Evolutionary conservation across 1,140 invertebrate genomes (phyloP).

Genomic region (Drosophila nebulosa): DNA sequence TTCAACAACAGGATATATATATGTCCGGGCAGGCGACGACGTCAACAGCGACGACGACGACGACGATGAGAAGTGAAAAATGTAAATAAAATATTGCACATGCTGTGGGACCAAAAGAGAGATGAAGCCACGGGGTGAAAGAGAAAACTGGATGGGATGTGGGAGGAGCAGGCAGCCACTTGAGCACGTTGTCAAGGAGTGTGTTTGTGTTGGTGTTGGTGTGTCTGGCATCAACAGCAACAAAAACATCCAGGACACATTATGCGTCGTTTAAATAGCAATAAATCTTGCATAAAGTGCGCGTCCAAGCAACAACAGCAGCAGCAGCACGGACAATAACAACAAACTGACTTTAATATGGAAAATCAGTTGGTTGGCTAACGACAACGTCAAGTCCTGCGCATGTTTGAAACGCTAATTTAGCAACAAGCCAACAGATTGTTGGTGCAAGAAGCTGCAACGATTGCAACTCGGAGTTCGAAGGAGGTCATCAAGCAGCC

Average conservation of each 20-base stretch:
- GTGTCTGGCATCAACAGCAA: conserved; percentile 28
- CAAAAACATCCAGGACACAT: conserved; percentile 64
- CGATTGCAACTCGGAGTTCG: background rate
- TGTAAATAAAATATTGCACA: conserved; percentile 76
- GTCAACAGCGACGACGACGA: conserved; percentile 36
- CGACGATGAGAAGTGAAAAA: conserved; percentile 55
- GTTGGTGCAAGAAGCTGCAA: background rate
- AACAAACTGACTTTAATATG: conserved; percentile 69
- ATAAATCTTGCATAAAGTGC: conserved; percentile 76
- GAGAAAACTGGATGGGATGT: background rate
- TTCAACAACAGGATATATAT: conserved; percentile 61
- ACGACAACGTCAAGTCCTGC: conserved; percentile 40
- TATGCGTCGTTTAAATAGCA: conserved; percentile 77
- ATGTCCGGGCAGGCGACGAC: conserved; percentile 63
- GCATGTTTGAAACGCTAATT: conserved; percentile 76
- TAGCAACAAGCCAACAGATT: conserved; percentile 42
- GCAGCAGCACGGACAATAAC: background rate
- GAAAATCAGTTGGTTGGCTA: conserved; percentile 64
- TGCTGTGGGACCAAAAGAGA: conserved; percentile 14
- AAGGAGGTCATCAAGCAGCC: conserved; percentile 57
- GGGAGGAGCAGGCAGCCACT: conserved; percentile 51
- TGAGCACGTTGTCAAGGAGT: conserved; percentile 75
- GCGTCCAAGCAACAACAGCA: conserved; percentile 36
- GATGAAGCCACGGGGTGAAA: conserved; percentile 19
- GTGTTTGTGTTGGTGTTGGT: conserved; percentile 22